Percentiles rank a stretch among this genome's conserved stretches.
Conservation (phyloP, 2,113 vertebrate genomes). For the Leuciscus idus region DNA sequence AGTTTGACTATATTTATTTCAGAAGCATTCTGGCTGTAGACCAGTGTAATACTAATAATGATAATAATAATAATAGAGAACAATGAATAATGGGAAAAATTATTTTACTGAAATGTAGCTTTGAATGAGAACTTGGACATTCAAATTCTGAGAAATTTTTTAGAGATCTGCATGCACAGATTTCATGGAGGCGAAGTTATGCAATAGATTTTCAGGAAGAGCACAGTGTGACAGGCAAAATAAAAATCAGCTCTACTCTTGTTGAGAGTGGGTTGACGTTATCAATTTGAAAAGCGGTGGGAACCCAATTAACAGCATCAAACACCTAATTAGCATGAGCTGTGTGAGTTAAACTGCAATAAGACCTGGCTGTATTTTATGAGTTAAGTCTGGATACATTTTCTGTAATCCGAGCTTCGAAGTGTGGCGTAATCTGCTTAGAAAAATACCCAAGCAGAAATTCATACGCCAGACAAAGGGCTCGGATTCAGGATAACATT, state of each 20-base stretch:
- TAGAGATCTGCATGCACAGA: neutral
- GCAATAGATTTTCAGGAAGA: neutral
- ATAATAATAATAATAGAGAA: neutral
- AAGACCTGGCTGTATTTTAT: slow-evolving; percentile 41
- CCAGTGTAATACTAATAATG: too few species aligned
- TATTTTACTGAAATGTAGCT: neutral
- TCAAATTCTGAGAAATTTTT: neutral
- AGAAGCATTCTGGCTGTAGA: too few species aligned
- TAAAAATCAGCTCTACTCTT: slow-evolving; percentile 71
- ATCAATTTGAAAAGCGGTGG: slow-evolving; percentile 84
- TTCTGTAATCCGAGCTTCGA: slow-evolving; percentile 54
- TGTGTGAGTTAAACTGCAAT: slow-evolving; percentile 69
- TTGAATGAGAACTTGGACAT: slow-evolving; percentile 14
- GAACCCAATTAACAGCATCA: slow-evolving; percentile 85
- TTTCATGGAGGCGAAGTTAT: slow-evolving; percentile 15
- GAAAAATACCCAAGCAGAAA: slow-evolving; percentile 53
- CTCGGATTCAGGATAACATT: slow-evolving; percentile 18
- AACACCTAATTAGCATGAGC: slow-evolving; percentile 83
- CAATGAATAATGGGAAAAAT: neutral
- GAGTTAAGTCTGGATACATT: slow-evolving; percentile 44
- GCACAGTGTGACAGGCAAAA: slow-evolving; percentile 39
- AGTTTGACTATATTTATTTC: too few species aligned
- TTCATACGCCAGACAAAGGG: slow-evolving; percentile 37
- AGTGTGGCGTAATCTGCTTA: slow-evolving; percentile 54
- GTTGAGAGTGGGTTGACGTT: slow-evolving; percentile 77